Evolutionary conservation across 2,113 vertebrate genomes (phyloP).

Genomic region (Amia ocellicauda): DNA sequence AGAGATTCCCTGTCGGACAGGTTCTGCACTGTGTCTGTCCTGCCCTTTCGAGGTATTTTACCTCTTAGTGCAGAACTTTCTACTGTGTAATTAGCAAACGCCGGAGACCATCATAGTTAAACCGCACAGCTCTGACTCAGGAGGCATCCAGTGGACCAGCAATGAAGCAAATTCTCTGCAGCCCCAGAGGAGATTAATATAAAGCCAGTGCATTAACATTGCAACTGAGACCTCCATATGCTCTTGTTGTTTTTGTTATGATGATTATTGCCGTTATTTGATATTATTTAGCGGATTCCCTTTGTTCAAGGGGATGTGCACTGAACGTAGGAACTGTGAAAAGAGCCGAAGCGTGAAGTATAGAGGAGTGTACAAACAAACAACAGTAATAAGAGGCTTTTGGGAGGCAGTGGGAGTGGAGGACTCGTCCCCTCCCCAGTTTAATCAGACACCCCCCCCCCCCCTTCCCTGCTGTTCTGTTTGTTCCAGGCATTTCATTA

Average conservation of each 20-base stretch:
- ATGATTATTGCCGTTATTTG: too few species aligned
- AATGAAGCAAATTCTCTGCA: conserved; percentile 35
- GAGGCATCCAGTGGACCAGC: conserved; percentile 39
- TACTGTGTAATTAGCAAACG: conserved; percentile 34
- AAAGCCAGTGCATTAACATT: too few species aligned
- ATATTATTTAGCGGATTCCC: too few species aligned
- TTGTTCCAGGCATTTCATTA: conserved; percentile 71
- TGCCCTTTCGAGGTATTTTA: too few species aligned
- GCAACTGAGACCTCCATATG: too few species aligned
- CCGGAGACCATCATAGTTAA: too few species aligned
- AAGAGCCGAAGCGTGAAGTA: too few species aligned
- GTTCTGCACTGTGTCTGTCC: conserved; percentile 24
- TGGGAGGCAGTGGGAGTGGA: conserved; percentile 35
- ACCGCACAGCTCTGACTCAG: too few species aligned
- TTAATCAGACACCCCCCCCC: conserved; percentile 43
- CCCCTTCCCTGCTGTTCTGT: conserved; percentile 16
- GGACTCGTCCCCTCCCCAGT: conserved; percentile 32
- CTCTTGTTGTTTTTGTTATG: too few species aligned
- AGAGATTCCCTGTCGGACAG: conserved; percentile 39
- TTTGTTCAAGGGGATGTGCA: too few species aligned
- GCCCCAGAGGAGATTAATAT: conserved; percentile 38
- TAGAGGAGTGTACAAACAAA: conserved; percentile 41
- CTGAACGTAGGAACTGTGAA: too few species aligned
- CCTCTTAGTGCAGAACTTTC: conserved; percentile 38
- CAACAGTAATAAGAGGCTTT: conserved; percentile 34